Percentiles rank a stretch among this genome's conserved stretches.
phyloP scores from a whole-genome alignment of 2,113 vertebrate species.

The Onychostruthus taczanowskii region DNA sequence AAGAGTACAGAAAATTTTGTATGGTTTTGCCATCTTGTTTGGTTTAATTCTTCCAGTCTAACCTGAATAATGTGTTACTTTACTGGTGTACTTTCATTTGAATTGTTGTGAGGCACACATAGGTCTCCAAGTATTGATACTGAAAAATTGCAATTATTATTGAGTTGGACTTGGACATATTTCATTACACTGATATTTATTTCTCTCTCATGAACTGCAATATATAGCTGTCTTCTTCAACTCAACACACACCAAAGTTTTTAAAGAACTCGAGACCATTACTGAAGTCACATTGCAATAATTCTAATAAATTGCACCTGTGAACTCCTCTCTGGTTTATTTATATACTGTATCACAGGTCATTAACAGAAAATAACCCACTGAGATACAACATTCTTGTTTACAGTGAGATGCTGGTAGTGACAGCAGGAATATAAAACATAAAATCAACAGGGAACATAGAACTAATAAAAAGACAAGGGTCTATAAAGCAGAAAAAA shows the following conservation, averaged over 20 bases:
- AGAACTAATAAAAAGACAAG: constrained; percentile 82
- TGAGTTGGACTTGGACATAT: constrained; percentile 36
- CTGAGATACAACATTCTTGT: constrained; percentile 80
- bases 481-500: constrained; percentile 74
- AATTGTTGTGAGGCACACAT: constrained; percentile 26
- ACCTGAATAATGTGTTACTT: neutral
- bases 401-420: constrained; percentile 79
- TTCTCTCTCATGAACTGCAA: constrained; percentile 62
- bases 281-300: constrained; percentile 73
- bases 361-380: constrained; percentile 83
- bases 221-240: constrained; percentile 45
- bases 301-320: constrained; percentile 80
- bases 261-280: constrained; percentile 66
- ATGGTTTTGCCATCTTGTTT: neutral
- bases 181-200: constrained; percentile 52
- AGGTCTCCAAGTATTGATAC: constrained; percentile 37
- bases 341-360: constrained; percentile 79
- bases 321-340: constrained; percentile 73
- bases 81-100: constrained; percentile 28
- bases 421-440: constrained; percentile 81
- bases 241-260: constrained; percentile 67
- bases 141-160: constrained; percentile 73
- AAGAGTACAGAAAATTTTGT: neutral
- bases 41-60: neutral
- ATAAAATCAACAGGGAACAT: constrained; percentile 80